phyloP scores from a whole-genome alignment of 2,797 vertebrate species.

The Alcedo atthis region DNA sequence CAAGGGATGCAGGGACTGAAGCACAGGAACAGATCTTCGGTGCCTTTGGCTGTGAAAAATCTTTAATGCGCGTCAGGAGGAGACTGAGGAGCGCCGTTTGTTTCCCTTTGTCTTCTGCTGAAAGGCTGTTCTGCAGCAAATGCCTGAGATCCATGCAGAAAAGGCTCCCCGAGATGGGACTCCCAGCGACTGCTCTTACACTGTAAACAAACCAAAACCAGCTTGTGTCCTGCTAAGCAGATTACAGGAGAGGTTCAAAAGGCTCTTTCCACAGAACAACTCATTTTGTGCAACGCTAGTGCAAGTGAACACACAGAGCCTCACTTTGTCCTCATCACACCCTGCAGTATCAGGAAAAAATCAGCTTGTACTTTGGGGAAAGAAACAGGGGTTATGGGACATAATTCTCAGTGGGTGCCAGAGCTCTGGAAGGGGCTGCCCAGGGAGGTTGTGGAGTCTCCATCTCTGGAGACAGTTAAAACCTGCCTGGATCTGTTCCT shows the following conservation, averaged over 20 bases:
- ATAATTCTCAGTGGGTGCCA: too few species aligned
- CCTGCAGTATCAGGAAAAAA: not conserved
- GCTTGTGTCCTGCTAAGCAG: conserved; percentile 57
- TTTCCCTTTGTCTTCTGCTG: conserved; percentile 33
- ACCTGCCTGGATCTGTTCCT: too few species aligned
- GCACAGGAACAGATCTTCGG: not conserved
- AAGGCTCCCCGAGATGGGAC: not conserved
- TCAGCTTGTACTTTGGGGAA: not conserved
- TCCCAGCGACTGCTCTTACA: conserved; percentile 32
- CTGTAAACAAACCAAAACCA: conserved; percentile 33
- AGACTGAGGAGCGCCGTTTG: not conserved
- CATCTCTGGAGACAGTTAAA: too few species aligned
- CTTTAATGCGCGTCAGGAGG: conserved; percentile 20
- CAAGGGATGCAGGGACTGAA: conserved; percentile 35
- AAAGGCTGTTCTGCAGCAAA: conserved; percentile 39
- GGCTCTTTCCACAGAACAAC: conserved; percentile 33
- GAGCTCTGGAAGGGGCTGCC: too few species aligned
- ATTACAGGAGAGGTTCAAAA: conserved; percentile 54
- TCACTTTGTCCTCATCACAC: not conserved
- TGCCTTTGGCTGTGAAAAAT: conserved; percentile 11
- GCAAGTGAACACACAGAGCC: not conserved
- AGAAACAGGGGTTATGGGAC: not conserved
- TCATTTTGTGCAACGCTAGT: not conserved
- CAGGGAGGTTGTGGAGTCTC: too few species aligned
- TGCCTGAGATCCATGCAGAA: conserved; percentile 3